Conservation (phyloP, 35 echinoderm and acorn worm genomes). For the Amphiura filiformis region DNA sequence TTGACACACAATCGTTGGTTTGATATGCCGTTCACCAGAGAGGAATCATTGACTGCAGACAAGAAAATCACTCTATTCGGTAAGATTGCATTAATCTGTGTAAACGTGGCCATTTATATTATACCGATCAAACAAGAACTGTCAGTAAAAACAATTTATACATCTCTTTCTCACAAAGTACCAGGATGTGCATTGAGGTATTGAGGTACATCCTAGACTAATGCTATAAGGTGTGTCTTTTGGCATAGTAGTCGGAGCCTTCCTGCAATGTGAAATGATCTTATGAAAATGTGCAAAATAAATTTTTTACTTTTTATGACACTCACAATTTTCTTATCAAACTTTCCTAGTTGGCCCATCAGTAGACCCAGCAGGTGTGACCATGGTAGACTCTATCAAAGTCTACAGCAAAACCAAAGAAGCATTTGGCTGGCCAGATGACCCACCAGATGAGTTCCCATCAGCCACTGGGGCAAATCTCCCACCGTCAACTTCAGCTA, state of each 20-base stretch:
- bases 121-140: too few relatives aligned
- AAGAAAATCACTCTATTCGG: slow-evolving; percentile 98
- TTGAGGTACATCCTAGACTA: too few relatives aligned
- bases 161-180: too few relatives aligned
- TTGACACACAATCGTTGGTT: slow-evolving; percentile 89
- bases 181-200: too few relatives aligned
- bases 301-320: background rate
- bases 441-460: slow-evolving; percentile 91
- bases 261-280: too few relatives aligned
- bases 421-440: slow-evolving; percentile 92
- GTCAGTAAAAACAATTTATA: too few relatives aligned
- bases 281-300: too few relatives aligned
- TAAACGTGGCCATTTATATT: too few relatives aligned
- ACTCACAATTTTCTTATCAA: background rate
- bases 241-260: too few relatives aligned
- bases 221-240: too few relatives aligned
- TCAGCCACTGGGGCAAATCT: slow-evolving; percentile 44
- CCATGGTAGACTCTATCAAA: slow-evolving; percentile 99
- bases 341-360: slow-evolving; percentile 79
- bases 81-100: too few relatives aligned
- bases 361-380: slow-evolving; percentile 84
- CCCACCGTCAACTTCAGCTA: slow-evolving; percentile 18
- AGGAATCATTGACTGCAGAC: slow-evolving; percentile 93
- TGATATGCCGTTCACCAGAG: slow-evolving; percentile 99
- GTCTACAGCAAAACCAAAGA: slow-evolving; percentile 99